Evolutionary conservation across 2,888 invertebrate genomes (phyloP).

Genomic region (Pilophorus perplexus): DNA sequence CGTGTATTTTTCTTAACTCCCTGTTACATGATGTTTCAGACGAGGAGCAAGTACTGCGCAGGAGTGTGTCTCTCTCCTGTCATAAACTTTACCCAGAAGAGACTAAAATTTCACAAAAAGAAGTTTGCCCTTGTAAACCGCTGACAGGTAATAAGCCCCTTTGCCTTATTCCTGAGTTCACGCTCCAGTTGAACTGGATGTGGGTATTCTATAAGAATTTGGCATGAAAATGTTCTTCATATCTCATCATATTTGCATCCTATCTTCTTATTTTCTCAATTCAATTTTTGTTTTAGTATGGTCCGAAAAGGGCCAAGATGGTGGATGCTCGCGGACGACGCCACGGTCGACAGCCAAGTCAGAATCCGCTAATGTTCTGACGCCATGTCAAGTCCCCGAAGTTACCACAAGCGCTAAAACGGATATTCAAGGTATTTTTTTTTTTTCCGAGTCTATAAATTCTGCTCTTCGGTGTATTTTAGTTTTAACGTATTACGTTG

Average conservation of each 20-base stretch:
- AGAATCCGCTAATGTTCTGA: slow-evolving; percentile 58
- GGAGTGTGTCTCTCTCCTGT: slow-evolving; percentile 26
- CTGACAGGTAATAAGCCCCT: slow-evolving; percentile 16
- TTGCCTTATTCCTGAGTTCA: too few species aligned
- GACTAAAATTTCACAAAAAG: slow-evolving; percentile 16
- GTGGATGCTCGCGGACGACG: slow-evolving; percentile 46
- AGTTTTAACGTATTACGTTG: too few species aligned
- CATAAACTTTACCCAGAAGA: slow-evolving; percentile 23
- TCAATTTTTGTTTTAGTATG: slow-evolving; percentile 19
- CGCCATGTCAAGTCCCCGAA: slow-evolving; percentile 61
- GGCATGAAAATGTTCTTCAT: neutral
- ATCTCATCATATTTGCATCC: neutral
- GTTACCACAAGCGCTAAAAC: slow-evolving; percentile 52
- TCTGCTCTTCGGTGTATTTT: too few species aligned
- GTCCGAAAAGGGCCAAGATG: slow-evolving; percentile 33
- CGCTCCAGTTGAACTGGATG: too few species aligned
- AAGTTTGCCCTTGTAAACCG: slow-evolving; percentile 37
- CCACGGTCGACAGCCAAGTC: slow-evolving; percentile 62
- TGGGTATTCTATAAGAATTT: neutral
- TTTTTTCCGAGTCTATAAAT: too few species aligned
- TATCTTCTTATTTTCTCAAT: too few species aligned
- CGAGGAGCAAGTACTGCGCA: slow-evolving; percentile 37
- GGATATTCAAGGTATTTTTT: slow-evolving; percentile 40
- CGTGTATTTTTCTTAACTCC: too few species aligned
- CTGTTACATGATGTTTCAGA: too few species aligned